Percentiles rank a stretch among this genome's conserved stretches.
Conservation (phyloP, 2,113 vertebrate genomes). For the Tupaia tana region DNA sequence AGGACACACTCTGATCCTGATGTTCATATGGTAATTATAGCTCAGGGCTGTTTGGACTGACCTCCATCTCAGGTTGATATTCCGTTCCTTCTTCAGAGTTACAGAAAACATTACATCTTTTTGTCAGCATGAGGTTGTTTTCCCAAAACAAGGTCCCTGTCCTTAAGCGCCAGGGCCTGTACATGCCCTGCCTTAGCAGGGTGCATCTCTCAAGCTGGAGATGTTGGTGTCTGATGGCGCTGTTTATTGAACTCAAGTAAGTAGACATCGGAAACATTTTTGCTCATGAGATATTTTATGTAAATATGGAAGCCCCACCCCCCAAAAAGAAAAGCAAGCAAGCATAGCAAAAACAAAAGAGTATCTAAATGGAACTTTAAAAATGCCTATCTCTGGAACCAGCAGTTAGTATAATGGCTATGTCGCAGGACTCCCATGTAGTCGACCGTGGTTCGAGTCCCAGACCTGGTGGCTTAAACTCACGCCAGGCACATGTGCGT, state of each 20-base stretch:
- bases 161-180: not conserved
- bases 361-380: not conserved
- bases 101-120: not conserved
- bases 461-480: too few species aligned
- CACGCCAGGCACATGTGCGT: too few species aligned
- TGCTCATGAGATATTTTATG: not conserved
- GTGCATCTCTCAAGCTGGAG: not conserved
- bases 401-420: too few species aligned
- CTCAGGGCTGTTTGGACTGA: not conserved
- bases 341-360: not conserved
- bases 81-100: not conserved
- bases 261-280: not conserved
- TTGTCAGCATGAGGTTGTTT: not conserved
- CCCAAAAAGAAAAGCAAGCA: not conserved
- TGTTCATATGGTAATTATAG: conserved; percentile 89
- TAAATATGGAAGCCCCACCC: not conserved
- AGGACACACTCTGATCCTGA: conserved; percentile 89
- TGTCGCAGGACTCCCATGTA: too few species aligned
- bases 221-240: too few species aligned
- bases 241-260: not conserved
- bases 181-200: not conserved
- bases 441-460: too few species aligned
- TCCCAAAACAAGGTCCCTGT: not conserved
- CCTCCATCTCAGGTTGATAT: not conserved
- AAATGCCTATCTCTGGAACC: not conserved